Evolutionary conservation across 2,888 invertebrate genomes (phyloP), one percentile per base, ranked within the genome.

Genomic region (Aricia artaxerxes): DNA sequence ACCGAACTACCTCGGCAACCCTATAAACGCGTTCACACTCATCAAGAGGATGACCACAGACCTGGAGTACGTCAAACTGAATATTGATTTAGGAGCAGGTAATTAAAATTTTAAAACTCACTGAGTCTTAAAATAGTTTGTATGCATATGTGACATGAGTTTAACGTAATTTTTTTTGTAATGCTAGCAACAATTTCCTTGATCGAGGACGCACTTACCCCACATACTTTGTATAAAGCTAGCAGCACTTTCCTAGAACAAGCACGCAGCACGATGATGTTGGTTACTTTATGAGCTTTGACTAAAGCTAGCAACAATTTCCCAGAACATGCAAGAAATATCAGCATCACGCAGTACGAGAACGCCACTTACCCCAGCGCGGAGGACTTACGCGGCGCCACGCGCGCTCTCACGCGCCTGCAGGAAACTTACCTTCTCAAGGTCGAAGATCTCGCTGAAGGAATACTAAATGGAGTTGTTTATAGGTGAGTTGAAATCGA

Each of bases 351-450:
- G 35, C 79, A 80, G 83, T 96, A 97, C 79, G 95, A 94, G 79
- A 96, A 96, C 81, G 95, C 98, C 82, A 97, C 97, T 89, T 98
- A 99, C 88, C 99, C 99, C 0, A 97, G 97, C 0, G 96, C 97
- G 82, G 99, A 99, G 91, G 99, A 99, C 91, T 93, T 99, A 81
- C 97, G 97, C 85, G 99, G 99, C 0, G 99, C 99, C 9, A 99
- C 99, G 3, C 97, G 97, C 79, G 99, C 99, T 0, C 95, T 99
- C 81, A 97, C 98, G 84, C 95, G 99, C 79, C 95, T 99, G 5
- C 99, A 99, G 91, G 98, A 98, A 85, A 99, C 99, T 0, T 99
- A 99, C 90, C 96, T 97, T 83, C 94, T 99, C 81, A 97, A 98
- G 82, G 97, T 99, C 0, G 95, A 96, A 1, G 97, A 98, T 79